phyloP scores from a whole-genome alignment of 2,888 invertebrate species.

The Drosophila prolongata region DNA sequence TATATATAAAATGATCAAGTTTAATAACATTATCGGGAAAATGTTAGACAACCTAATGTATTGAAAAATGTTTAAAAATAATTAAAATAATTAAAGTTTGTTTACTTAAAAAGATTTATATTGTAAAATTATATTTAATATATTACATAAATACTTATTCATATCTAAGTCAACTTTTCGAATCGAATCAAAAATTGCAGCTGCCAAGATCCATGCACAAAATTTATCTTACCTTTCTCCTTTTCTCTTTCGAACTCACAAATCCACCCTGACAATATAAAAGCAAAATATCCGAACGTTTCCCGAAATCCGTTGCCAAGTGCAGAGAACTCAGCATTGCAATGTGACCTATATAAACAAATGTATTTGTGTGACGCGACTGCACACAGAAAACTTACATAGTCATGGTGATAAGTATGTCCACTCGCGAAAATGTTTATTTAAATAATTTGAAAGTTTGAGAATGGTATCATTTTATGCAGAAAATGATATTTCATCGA shows the following conservation, averaged over 20 bases:
- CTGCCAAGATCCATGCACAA: constrained; percentile 3
- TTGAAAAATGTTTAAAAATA: too few species aligned
- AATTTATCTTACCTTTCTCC: constrained; percentile 22
- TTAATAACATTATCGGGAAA: too few species aligned
- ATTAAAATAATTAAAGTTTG: too few species aligned
- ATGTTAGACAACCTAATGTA: too few species aligned
- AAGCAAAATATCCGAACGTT: constrained; percentile 12
- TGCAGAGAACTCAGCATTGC: constrained; percentile 31
- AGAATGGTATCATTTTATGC: too few species aligned
- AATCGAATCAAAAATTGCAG: constrained; percentile 9
- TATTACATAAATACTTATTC: too few species aligned
- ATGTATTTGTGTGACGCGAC: constrained; percentile 6
- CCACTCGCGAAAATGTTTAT: not conserved
- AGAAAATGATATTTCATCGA: too few species aligned
- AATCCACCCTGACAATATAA: constrained; percentile 27
- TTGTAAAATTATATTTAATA: too few species aligned
- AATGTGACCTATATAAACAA: constrained; percentile 39
- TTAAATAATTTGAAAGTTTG: not conserved
- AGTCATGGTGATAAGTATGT: constrained; percentile 15
- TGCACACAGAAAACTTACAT: constrained; percentile 13
- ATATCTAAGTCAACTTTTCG: not conserved
- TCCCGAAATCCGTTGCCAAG: constrained; percentile 33
- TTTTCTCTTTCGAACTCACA: not conserved
- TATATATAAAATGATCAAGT: too few species aligned
- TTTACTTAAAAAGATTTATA: too few species aligned